Evolutionary conservation across 2,888 invertebrate genomes (phyloP), one percentile per base, ranked within the genome.

Genomic region (Elmis aenea): DNA sequence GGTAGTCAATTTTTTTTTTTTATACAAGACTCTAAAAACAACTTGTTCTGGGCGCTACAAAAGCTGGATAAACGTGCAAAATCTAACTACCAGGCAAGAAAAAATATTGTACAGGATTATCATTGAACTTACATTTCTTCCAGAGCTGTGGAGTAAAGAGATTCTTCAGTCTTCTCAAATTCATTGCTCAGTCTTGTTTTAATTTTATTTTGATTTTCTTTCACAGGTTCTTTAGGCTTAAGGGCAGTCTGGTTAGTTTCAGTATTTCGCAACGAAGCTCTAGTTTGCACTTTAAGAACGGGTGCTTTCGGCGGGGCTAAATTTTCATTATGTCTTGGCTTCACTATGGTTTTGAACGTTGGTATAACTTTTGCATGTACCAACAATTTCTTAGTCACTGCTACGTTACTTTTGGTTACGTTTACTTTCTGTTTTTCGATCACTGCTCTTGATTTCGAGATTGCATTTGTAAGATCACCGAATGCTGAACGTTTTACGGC

Each of bases 401-500:
- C 68, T 29, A 70, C 69, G 38, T 66, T 66, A 29, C 61, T 58
- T 13, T 43, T 43, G 8, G 38, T 37, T 24, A 21, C 22, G 26
- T 13, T 28, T 33, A 42, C 38, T 33, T 52, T 54, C n/a, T 24
- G 29, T 43, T 55, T 55, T 26, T 53, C 44, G 18, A 52, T 43
- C 13, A 45, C 12, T n/a, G 33, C 39, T 26, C 47, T 52, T 6
- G 49, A 42, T 36, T 58, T 58, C 5, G 28, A 68, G 50, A 70
- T 66, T 46, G 80, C 83, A 68, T 89, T 90, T 30, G 89, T 88
- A 49, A 91, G 78, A 64, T 92, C 91, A 42, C 86, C 87, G 59
- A 93, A 79, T 2, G 90, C 92, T 23, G 87, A 84, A 55, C 92
- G 73, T 64, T 89, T 91, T 3, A 80, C 76, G 30, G 74, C 77